Percentiles rank a stretch among this genome's conserved stretches.
phyloP scores from a whole-genome alignment of 2,113 vertebrate genomes.

The Bufo bufo region DNA sequence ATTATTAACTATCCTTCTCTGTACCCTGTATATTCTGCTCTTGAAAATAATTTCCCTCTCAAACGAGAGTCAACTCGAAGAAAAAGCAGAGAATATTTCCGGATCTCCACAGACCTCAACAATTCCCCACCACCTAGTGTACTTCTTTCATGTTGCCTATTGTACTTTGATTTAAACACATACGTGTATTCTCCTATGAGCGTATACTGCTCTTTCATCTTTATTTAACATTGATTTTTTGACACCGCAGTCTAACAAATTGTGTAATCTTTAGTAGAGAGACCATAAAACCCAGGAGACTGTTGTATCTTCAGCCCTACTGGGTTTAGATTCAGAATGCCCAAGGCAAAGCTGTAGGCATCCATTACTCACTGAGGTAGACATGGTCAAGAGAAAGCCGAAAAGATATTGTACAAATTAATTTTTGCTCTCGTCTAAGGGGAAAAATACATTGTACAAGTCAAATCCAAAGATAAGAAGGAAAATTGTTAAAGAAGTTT shows the following conservation, averaged over 20 bases:
- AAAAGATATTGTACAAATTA: background rate
- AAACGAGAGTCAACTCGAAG: background rate
- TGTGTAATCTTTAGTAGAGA: constrained; percentile 23
- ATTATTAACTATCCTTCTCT: background rate
- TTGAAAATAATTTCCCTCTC: background rate
- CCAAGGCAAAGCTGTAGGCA: constrained; percentile 21
- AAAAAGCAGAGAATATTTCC: background rate
- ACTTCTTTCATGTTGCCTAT: background rate
- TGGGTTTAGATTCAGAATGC: constrained; percentile 7
- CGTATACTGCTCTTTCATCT: background rate
- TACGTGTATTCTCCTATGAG: background rate
- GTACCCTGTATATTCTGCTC: background rate
- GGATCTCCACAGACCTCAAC: background rate
- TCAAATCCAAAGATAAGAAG: background rate
- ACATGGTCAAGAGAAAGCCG: background rate
- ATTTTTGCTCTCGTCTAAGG: background rate
- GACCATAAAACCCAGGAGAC: constrained; percentile 2
- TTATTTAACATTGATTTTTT: constrained; percentile 14
- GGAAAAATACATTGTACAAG: background rate
- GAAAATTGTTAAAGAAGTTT: background rate
- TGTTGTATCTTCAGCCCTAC: constrained; percentile 4
- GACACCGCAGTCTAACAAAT: constrained; percentile 19
- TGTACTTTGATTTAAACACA: background rate
- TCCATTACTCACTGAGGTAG: constrained; percentile 26
- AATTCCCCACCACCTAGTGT: background rate